These are phyloP conservation scores for Neogale vison DNA, from an alignment of 2,113 vertebrate genomes.

Conservation along the genomic window DNA sequence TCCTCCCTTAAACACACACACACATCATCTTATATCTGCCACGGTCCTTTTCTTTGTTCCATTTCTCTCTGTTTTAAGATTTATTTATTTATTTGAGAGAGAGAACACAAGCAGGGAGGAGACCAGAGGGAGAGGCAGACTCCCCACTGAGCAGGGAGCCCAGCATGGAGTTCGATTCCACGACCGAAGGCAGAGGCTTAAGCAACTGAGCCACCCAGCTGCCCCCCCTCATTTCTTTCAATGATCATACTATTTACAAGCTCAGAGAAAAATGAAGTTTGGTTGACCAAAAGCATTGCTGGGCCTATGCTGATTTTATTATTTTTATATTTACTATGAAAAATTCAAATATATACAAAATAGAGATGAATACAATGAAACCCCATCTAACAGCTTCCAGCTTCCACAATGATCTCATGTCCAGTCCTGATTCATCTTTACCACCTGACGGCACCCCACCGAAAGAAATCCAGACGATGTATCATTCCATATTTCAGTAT, in stretches of 20 bases:
- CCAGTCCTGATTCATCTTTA: neutral
- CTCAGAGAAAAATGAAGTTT: neutral
- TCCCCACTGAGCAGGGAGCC: too few species aligned
- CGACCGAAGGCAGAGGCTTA: neutral
- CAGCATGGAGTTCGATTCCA: too few species aligned
- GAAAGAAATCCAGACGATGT: neutral
- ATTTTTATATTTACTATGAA: neutral
- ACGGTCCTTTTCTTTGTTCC: neutral
- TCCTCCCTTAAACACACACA: neutral
- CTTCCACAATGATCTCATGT: neutral
- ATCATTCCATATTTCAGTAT: neutral
- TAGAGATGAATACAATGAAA: neutral
- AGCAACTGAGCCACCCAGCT: neutral
- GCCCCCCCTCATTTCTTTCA: neutral
- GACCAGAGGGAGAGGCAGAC: too few species aligned
- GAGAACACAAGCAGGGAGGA: too few species aligned
- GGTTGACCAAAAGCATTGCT: neutral
- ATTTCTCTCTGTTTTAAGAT: neutral
- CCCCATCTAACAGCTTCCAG: neutral
- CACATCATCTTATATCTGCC: neutral
- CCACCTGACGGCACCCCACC: too few species aligned
- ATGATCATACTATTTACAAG: neutral
- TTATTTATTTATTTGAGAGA: too few species aligned
- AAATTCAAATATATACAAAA: slow-evolving; percentile 6
- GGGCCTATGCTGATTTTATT: neutral